A percentile compares a stretch with the other conserved stretches of the same genome.
Evolutionary conservation across 2,113 vertebrate species (phyloP).

Genomic region (Atractosteus spatula): DNA sequence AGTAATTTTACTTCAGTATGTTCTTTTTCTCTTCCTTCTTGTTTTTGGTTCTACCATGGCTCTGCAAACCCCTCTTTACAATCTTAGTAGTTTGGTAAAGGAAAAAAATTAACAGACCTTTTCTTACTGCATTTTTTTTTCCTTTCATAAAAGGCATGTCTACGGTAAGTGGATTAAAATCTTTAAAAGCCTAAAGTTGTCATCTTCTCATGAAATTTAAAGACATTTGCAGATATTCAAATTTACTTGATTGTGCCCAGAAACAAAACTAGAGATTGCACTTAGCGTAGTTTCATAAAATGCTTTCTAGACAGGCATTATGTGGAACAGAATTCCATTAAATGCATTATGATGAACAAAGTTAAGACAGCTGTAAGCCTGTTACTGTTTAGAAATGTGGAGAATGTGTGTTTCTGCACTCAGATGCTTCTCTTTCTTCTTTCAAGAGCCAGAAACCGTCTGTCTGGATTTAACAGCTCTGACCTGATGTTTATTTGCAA

Average conservation of each 20-base stretch:
- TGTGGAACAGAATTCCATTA: slow-evolving; percentile 2
- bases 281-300: slow-evolving; percentile 36
- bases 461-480: background rate
- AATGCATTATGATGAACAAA: slow-evolving; percentile 1
- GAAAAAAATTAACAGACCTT: slow-evolving; percentile 4
- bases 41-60: no score
- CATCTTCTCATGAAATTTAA: slow-evolving; percentile 52
- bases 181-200: slow-evolving; percentile 58
- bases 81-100: no score
- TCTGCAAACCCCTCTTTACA: no score
- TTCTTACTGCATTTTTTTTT: slow-evolving; percentile 4
- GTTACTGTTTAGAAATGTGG: no score
- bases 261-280: slow-evolving; percentile 59
- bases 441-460: background rate
- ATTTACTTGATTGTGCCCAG: slow-evolving; percentile 48
- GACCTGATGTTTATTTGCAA: background rate
- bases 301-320: background rate
- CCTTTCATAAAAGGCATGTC: background rate
- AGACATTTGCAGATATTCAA: slow-evolving; percentile 51
- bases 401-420: no score
- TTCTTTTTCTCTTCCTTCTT: no score
- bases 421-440: background rate
- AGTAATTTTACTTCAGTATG: no score
- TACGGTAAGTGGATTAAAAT: slow-evolving; percentile 17
- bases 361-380: background rate